These are phyloP conservation scores for Spicauda simplicius DNA, from an alignment of 2,888 invertebrate genomes.

Conservation along the genomic window DNA sequence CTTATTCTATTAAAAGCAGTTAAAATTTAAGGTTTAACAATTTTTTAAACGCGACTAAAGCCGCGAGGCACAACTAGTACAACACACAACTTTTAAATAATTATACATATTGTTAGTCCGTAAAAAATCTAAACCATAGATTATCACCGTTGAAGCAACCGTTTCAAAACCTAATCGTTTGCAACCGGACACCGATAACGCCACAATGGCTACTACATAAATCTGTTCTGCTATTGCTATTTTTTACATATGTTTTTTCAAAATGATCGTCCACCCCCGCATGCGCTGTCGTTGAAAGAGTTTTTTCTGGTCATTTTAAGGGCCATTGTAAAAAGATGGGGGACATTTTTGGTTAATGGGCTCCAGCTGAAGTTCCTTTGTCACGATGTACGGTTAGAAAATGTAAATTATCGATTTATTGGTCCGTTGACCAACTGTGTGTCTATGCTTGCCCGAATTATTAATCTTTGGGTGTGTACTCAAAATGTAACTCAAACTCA, in stretches of 20 bases:
- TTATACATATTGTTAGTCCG: no score
- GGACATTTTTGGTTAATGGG: slow-evolving; percentile 71
- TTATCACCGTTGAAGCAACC: slow-evolving; percentile 17
- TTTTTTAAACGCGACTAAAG: no score
- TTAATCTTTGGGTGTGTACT: no score
- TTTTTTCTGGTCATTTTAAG: slow-evolving; percentile 80
- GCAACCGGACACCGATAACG: slow-evolving; percentile 77
- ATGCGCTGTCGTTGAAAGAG: slow-evolving; percentile 70
- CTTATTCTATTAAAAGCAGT: no score
- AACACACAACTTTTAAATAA: no score
- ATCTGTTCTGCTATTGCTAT: slow-evolving; percentile 65
- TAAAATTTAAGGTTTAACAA: no score
- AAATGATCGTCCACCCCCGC: slow-evolving; percentile 81
- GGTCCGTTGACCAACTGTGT: slow-evolving; percentile 17
- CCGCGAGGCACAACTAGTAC: no score
- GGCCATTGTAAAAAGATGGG: slow-evolving; percentile 79
- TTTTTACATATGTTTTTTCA: slow-evolving; percentile 54
- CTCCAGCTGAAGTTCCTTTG: slow-evolving; percentile 65
- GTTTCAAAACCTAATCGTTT: slow-evolving; percentile 41
- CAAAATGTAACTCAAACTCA: no score
- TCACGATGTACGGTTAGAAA: slow-evolving; percentile 34
- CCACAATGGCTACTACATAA: slow-evolving; percentile 81
- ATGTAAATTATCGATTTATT: slow-evolving; percentile 35
- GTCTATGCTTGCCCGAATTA: no score
- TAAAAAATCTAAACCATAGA: neutral